These are phyloP conservation scores for Lithophane socia DNA, from an alignment of 2,888 invertebrate genomes.

Conservation along the genomic window DNA sequence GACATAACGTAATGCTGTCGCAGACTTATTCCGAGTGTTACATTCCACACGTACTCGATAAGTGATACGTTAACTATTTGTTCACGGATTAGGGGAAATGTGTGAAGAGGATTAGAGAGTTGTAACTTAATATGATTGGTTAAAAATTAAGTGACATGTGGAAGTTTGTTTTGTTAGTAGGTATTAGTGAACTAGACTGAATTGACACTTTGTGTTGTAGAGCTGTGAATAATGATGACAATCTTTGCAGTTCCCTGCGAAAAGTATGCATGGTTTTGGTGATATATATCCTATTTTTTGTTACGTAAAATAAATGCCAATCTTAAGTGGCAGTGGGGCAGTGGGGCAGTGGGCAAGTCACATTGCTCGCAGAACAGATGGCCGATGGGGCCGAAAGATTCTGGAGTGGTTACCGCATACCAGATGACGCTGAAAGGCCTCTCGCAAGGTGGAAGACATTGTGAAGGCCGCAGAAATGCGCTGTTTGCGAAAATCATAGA, in stretches of 20 bases:
- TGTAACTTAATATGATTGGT: slow-evolving; percentile 33
- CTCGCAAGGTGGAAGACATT: background rate
- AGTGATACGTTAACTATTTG: slow-evolving; percentile 58
- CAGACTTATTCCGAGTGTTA: slow-evolving; percentile 63
- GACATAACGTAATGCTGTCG: slow-evolving; percentile 56
- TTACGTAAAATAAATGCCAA: background rate
- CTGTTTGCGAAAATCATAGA: background rate
- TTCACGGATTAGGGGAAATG: slow-evolving; percentile 51
- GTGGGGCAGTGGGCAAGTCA: background rate
- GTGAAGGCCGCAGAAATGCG: background rate
- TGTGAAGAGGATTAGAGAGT: slow-evolving; percentile 57
- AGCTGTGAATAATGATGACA: too few relatives aligned
- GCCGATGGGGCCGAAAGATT: background rate
- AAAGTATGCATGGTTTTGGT: background rate
- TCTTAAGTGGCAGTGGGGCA: background rate
- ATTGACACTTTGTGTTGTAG: background rate
- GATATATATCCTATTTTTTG: too few relatives aligned
- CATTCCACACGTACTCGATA: slow-evolving; percentile 55
- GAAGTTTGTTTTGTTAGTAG: slow-evolving; percentile 13
- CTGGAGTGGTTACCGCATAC: background rate
- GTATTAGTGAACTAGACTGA: background rate
- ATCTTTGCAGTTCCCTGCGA: too few relatives aligned
- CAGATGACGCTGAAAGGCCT: background rate
- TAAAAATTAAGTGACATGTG: background rate
- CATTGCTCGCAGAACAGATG: background rate